phyloP scores from a whole-genome alignment of 2,888 invertebrate genomes.

The Drosophila falleni region DNA sequence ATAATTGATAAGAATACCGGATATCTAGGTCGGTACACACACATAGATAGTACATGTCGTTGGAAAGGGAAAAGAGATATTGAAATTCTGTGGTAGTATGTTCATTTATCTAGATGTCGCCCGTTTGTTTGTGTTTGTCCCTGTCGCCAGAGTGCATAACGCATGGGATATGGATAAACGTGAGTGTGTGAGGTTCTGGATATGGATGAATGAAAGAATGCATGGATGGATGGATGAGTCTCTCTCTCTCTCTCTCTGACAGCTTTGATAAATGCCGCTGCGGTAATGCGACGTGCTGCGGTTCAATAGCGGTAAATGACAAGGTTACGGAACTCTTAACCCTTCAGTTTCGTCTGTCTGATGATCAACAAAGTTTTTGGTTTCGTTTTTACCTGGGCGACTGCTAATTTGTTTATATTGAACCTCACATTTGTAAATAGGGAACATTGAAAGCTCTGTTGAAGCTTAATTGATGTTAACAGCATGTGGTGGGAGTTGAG shows the following conservation, averaged over 20 bases:
- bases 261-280: constrained; percentile 62
- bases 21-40: constrained; percentile 43
- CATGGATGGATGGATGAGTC: constrained; percentile 20
- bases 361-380: constrained; percentile 1
- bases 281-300: constrained; percentile 17
- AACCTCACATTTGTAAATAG: constrained; percentile 2
- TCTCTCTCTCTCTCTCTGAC: constrained; percentile 15
- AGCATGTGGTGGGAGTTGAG: constrained; percentile 25
- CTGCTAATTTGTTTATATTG: constrained; percentile 14
- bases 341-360: not conserved
- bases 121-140: constrained; percentile 21
- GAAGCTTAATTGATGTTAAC: constrained; percentile 29
- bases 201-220: constrained; percentile 24
- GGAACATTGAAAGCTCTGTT: constrained; percentile 20
- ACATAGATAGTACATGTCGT: not conserved
- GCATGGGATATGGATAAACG: constrained; percentile 15
- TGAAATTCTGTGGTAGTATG: constrained; percentile 45
- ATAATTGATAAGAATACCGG: constrained; percentile 48
- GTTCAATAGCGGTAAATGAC: constrained; percentile 49
- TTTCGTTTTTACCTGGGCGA: constrained; percentile 2
- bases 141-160: constrained; percentile 31
- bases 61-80: constrained; percentile 24
- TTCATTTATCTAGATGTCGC: constrained; percentile 40
- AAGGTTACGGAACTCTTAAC: constrained; percentile 21
- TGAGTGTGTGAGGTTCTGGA: not conserved